Evolutionary conservation across 1,140 invertebrate species (phyloP).

Genomic region (Drosophila pruinosa): DNA sequence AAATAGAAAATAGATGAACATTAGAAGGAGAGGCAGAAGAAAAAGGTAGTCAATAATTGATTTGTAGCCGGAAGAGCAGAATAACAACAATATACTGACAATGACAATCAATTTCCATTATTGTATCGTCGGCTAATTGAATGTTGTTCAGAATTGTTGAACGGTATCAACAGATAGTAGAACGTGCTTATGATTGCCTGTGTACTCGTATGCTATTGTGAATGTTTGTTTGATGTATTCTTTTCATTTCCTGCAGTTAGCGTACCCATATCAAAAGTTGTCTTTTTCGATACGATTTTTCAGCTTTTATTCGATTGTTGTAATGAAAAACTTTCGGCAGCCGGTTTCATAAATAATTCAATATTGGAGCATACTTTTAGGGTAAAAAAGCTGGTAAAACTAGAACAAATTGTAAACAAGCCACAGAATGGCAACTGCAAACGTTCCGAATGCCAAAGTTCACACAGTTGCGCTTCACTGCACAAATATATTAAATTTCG

Average conservation of each 20-base stretch:
- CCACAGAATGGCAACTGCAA: conserved; percentile 15
- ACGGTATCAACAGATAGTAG: conserved; percentile 29
- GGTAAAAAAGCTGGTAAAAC: conserved; percentile 9
- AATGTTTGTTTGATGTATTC: neutral
- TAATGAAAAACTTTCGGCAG: conserved; percentile 39
- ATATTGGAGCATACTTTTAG: conserved; percentile 67
- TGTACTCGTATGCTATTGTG: neutral
- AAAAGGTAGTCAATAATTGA: conserved; percentile 57
- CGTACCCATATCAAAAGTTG: conserved; percentile 37
- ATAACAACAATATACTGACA: conserved; percentile 47
- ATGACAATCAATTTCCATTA: conserved; percentile 79
- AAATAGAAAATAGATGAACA: conserved; percentile 31
- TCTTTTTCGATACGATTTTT: conserved; percentile 7
- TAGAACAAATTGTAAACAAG: conserved; percentile 30
- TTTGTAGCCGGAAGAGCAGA: conserved; percentile 55
- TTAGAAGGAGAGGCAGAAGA: neutral
- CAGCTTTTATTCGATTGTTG: neutral
- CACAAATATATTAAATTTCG: conserved; percentile 79
- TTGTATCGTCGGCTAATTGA: conserved; percentile 64
- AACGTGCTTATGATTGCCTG: neutral
- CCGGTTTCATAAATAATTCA: conserved; percentile 74
- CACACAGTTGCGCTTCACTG: conserved; percentile 58
- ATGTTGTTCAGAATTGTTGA: conserved; percentile 53
- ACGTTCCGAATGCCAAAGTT: conserved; percentile 36
- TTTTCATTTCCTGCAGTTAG: conserved; percentile 34